Evolutionary conservation across 2,113 vertebrate genomes (phyloP), one percentile per base, ranked within the genome.

Genomic region (Lampris megalopsis): DNA sequence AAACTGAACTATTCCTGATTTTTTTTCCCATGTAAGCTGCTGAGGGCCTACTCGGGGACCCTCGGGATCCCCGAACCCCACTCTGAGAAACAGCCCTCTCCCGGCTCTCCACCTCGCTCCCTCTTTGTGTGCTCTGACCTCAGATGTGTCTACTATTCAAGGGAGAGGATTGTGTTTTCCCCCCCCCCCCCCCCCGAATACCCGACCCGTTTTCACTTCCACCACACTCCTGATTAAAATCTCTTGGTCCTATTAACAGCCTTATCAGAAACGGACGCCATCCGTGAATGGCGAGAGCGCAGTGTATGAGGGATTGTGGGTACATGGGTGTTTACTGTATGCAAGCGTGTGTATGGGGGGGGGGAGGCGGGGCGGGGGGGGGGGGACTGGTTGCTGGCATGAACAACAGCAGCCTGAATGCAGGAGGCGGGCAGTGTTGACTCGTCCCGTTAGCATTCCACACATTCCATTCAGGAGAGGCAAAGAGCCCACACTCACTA

Each of bases 361-460:
- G 74, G 66, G 78, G n/a, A n/a, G n/a, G n/a, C n/a, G n/a, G n/a
- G n/a, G n/a, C n/a, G n/a, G n/a, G n/a, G n/a, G n/a, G n/a, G n/a
- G n/a, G n/a, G n/a, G n/a, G n/a, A n/a, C n/a, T n/a, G n/a, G n/a
- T n/a, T n/a, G n/a, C n/a, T n/a, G n/a, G n/a, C n/a, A n/a, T n/a
- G n/a, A n/a, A n/a, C n/a, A n/a, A n/a, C n/a, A n/a, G n/a, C n/a
- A n/a, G n/a, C n/a, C n/a, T n/a, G n/a, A n/a, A n/a, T n/a, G n/a
- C n/a, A 9, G 54, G 61, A n/a, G 67, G 60, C 50, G 62, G 43
- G 79, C 70, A 79, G 83, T 73, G 72, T 77, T 67, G 80, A 87
- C 84, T 88, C 75, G 77, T 85, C 64, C 84, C 79, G 74, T n/a
- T 58, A 73, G 77, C 92, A 94, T 94, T 93, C 93, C 87, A 83